Conservation (phyloP, 2,888 invertebrate species). For the Theretra japonica region DNA sequence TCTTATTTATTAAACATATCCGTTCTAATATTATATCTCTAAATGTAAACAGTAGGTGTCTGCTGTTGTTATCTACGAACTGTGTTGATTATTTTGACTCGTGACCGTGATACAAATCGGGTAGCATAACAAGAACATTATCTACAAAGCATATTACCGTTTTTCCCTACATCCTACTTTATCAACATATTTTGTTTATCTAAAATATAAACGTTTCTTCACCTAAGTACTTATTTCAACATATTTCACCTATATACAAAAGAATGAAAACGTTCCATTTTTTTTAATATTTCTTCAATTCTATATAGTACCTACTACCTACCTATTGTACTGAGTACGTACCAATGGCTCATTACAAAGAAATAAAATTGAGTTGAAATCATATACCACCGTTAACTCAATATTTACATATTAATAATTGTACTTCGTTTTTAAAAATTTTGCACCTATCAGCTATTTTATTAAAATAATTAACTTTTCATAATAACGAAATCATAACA, state of each 20-base stretch:
- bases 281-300: too few species aligned
- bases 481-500: too few species aligned
- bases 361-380: too few species aligned
- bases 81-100: neutral
- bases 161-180: neutral
- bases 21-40: neutral
- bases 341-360: too few species aligned
- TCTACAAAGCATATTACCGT: neutral
- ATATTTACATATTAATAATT: too few species aligned
- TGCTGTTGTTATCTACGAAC: neutral
- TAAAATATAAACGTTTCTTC: neutral
- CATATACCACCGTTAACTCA: too few species aligned
- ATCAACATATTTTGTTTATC: neutral
- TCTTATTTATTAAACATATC: neutral
- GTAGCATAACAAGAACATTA: neutral
- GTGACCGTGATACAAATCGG: neutral
- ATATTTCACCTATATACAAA: neutral
- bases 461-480: too few species aligned
- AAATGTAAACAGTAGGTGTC: neutral
- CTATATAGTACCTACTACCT: too few species aligned
- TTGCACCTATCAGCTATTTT: too few species aligned
- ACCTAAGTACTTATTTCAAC: too few species aligned
- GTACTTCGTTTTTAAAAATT: too few species aligned
- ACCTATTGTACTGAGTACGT: too few species aligned
- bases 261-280: neutral